A percentile compares a stretch with the other conserved stretches of the same genome.
Evolutionary conservation across 2,888 invertebrate genomes (phyloP).

Genomic region (Megaustenia siamemsis): DNA sequence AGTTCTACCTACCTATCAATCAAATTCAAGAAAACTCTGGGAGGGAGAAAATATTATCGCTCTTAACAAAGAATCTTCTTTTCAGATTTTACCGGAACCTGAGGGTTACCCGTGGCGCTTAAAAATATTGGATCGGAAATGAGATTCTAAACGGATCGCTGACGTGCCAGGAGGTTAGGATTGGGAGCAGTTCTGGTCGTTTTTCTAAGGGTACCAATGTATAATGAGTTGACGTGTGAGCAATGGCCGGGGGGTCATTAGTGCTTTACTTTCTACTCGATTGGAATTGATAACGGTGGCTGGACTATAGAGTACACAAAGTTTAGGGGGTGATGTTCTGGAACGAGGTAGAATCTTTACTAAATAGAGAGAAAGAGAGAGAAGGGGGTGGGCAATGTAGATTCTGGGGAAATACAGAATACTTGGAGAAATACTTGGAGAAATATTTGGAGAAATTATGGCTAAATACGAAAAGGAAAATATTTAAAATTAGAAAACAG

Average conservation of each 20-base stretch:
- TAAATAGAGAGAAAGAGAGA: too few relatives aligned
- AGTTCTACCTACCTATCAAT: background rate
- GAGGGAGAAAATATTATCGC: conserved; percentile 21
- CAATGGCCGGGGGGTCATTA: conserved; percentile 4
- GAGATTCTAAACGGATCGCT: conserved; percentile 35
- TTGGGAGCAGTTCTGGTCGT: background rate
- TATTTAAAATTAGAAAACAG: too few relatives aligned
- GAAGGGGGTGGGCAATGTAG: too few relatives aligned
- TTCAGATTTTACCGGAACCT: conserved; percentile 37
- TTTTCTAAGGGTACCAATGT: background rate
- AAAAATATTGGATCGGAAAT: conserved; percentile 43
- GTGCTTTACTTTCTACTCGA: background rate
- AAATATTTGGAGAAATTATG: too few relatives aligned
- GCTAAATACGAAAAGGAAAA: too few relatives aligned
- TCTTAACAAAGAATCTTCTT: conserved; percentile 22
- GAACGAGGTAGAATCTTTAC: too few relatives aligned
- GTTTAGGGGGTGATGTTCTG: too few relatives aligned
- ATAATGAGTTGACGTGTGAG: background rate
- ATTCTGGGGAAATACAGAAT: too few relatives aligned
- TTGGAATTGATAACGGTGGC: background rate
- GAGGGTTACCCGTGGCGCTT: conserved; percentile 26
- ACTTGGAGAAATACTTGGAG: too few relatives aligned
- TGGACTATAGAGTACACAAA: background rate
- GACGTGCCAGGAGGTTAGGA: background rate
- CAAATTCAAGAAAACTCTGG: background rate